Percentiles rank a stretch among this genome's conserved stretches.
Conservation (phyloP, 2,797 vertebrate species). For the Sus cebifrons region DNA sequence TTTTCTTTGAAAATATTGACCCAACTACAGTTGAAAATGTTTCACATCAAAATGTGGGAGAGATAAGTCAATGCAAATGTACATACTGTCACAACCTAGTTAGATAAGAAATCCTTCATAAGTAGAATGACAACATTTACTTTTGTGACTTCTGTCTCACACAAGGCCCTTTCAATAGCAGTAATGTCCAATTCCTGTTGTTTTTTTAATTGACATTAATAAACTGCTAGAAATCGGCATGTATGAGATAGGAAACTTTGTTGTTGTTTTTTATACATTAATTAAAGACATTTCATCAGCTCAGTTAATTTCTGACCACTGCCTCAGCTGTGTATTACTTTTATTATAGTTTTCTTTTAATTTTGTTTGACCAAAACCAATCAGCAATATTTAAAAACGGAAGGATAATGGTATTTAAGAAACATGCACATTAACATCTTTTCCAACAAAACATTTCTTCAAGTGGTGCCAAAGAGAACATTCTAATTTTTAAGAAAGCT, state of each 20-base stretch:
- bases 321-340: not conserved
- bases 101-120: conserved; percentile 30
- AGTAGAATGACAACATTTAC: conserved; percentile 23
- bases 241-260: not conserved
- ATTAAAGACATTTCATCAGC: not conserved
- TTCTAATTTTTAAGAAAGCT: not conserved
- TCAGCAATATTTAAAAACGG: not conserved
- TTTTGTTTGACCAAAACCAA: not conserved
- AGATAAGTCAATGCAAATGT: conserved; percentile 16
- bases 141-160: not conserved
- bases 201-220: conserved; percentile 1
- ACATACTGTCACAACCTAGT: conserved; percentile 43
- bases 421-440: not conserved
- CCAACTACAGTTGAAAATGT: conserved; percentile 11
- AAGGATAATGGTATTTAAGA: not conserved
- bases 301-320: not conserved
- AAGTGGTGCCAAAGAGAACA: not conserved
- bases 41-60: conserved; percentile 31
- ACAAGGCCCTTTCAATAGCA: not conserved
- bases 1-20: conserved; percentile 72
- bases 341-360: not conserved
- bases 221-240: not conserved
- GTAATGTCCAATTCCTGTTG: not conserved
- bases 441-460: not conserved
- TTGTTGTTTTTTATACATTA: not conserved